Percentiles rank a stretch among this genome's conserved stretches.
Conservation (phyloP, 2,888 invertebrate genomes). For the Dilophus febrilis region DNA sequence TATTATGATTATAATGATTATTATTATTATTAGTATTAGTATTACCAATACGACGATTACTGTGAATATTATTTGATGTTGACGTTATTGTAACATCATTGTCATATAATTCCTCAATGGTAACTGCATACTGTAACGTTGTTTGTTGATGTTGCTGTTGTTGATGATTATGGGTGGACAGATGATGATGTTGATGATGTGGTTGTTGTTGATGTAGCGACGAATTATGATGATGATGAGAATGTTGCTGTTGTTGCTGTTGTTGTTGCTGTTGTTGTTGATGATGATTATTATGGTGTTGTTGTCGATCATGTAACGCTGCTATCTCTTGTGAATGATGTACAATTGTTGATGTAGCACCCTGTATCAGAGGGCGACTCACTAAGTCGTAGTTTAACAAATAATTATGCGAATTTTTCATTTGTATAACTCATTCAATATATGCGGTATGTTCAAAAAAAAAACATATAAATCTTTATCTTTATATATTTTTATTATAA, state of each 20-base stretch:
- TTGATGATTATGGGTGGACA: neutral
- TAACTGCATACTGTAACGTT: slow-evolving; percentile 4
- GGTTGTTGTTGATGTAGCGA: neutral
- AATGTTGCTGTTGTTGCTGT: neutral
- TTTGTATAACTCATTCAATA: slow-evolving; percentile 15
- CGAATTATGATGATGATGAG: too few relatives aligned
- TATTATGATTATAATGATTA: slow-evolving; percentile 6
- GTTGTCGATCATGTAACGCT: too few relatives aligned
- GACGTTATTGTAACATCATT: slow-evolving; percentile 12
- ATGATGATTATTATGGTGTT: slow-evolving; percentile 1
- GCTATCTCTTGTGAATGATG: too few relatives aligned
- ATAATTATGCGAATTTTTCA: slow-evolving; percentile 21
- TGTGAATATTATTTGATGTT: neutral
- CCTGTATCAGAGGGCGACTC: slow-evolving; percentile 18
- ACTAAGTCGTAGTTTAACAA: slow-evolving; percentile 19
- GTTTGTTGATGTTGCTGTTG: neutral
- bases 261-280: neutral
- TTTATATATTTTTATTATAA: too few relatives aligned
- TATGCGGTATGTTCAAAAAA: too few relatives aligned
- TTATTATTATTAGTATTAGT: slow-evolving; percentile 8
- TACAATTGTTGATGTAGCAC: slow-evolving; percentile 11
- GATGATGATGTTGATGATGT: neutral
- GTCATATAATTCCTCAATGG: slow-evolving; percentile 7
- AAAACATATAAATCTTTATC: too few relatives aligned
- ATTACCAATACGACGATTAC: slow-evolving; percentile 5